These are phyloP conservation scores for Perca schrenkii DNA, from an alignment of 2,113 vertebrate species.

Conservation along the genomic window DNA sequence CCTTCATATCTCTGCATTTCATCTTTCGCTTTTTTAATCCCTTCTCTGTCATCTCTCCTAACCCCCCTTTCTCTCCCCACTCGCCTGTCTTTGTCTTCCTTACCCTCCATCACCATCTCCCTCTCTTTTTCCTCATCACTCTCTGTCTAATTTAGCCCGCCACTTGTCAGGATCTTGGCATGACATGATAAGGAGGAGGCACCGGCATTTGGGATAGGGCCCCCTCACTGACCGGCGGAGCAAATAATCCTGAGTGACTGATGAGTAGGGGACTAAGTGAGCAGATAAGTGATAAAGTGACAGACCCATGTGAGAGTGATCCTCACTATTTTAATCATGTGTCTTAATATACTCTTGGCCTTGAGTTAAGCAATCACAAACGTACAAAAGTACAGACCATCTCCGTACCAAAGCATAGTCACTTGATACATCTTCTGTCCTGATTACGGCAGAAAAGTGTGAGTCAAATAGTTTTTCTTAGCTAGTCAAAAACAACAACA, in stretches of 20 bases:
- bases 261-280: slow-evolving; percentile 58
- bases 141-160: slow-evolving; percentile 66
- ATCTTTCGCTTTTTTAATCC: slow-evolving; percentile 54
- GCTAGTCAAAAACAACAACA: background rate
- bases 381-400: background rate
- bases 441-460: background rate
- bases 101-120: slow-evolving; percentile 16
- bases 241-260: slow-evolving; percentile 71
- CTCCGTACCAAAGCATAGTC: background rate
- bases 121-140: slow-evolving; percentile 44
- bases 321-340: slow-evolving; percentile 52
- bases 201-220: slow-evolving; percentile 41
- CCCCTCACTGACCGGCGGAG: slow-evolving; percentile 51
- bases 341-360: slow-evolving; percentile 38
- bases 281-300: slow-evolving; percentile 56
- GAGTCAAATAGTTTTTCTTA: background rate
- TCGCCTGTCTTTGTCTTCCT: slow-evolving; percentile 32
- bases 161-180: slow-evolving; percentile 72
- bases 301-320: slow-evolving; percentile 42
- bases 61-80: background rate
- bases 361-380: slow-evolving; percentile 23
- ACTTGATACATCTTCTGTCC: background rate
- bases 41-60: slow-evolving; percentile 47
- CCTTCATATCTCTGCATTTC: slow-evolving; percentile 51
- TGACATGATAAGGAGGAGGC: slow-evolving; percentile 61